These are phyloP conservation scores for Syndactyla subalaris DNA, from an alignment of 2,797 vertebrate species.

Conservation along the genomic window DNA sequence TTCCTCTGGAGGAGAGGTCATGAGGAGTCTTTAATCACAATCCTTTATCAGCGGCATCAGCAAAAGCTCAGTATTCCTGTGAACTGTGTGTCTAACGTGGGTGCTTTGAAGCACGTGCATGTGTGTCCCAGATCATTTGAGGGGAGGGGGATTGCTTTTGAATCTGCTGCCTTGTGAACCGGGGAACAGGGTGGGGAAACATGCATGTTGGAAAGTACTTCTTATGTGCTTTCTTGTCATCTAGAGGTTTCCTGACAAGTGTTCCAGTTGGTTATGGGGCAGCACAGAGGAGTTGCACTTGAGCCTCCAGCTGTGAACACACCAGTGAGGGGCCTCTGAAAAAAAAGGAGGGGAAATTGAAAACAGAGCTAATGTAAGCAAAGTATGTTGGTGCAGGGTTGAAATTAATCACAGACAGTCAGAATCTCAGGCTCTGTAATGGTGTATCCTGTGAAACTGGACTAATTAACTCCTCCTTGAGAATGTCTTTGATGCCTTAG, in stretches of 20 bases:
- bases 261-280: conserved; percentile 40
- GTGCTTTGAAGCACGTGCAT: conserved; percentile 5
- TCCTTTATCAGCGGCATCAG: not conserved
- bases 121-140: not conserved
- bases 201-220: conserved; percentile 42
- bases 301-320: conserved; percentile 58
- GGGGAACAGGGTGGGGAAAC: conserved; percentile 35
- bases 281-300: conserved; percentile 38
- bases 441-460: conserved; percentile 66
- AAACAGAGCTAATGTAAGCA: conserved; percentile 67
- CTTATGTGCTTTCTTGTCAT: conserved; percentile 47
- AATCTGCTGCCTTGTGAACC: conserved; percentile 30
- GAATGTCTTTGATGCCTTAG: conserved; percentile 64
- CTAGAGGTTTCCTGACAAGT: conserved; percentile 58
- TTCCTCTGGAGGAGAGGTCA: not conserved
- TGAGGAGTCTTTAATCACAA: not conserved
- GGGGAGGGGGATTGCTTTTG: not conserved
- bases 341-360: conserved; percentile 54
- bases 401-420: conserved; percentile 64
- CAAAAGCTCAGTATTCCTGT: not conserved
- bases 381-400: conserved; percentile 56
- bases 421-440: conserved; percentile 52
- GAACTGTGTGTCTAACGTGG: not conserved
- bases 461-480: conserved; percentile 67
- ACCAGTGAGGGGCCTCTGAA: conserved; percentile 11